Percentiles rank a stretch among this genome's conserved stretches.
phyloP scores from a whole-genome alignment of 2,888 invertebrate species.

The Plagodis dolabraria region DNA sequence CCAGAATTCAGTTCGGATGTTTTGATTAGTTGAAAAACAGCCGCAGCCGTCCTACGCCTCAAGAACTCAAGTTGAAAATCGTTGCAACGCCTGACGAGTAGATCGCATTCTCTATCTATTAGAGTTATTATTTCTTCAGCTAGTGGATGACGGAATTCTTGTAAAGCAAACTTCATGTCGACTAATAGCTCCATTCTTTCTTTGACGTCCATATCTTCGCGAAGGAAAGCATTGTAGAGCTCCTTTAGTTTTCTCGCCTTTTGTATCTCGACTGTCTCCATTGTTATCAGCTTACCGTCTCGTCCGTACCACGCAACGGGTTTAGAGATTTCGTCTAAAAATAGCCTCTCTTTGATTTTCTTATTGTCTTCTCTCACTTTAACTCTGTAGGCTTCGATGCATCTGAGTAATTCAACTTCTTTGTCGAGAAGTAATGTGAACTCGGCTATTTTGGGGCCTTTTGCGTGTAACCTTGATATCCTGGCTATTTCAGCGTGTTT shows the following conservation, averaged over 20 bases:
- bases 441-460: slow-evolving; percentile 89
- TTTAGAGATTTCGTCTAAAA: slow-evolving; percentile 88
- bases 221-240: slow-evolving; percentile 88
- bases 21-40: slow-evolving; percentile 83
- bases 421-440: slow-evolving; percentile 89
- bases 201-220: slow-evolving; percentile 84
- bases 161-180: slow-evolving; percentile 88
- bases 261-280: slow-evolving; percentile 93
- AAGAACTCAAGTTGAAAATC: slow-evolving; percentile 86
- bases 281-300: slow-evolving; percentile 88
- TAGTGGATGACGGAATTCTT: slow-evolving; percentile 83
- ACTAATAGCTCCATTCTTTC: slow-evolving; percentile 89
- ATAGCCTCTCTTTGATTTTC: slow-evolving; percentile 85
- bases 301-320: slow-evolving; percentile 91
- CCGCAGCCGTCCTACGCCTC: slow-evolving; percentile 86
- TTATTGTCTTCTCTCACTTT: slow-evolving; percentile 85
- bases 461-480: slow-evolving; percentile 86
- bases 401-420: slow-evolving; percentile 88
- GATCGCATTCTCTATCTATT: slow-evolving; percentile 89
- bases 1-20: slow-evolving; percentile 85
- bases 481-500: slow-evolving; percentile 86
- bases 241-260: slow-evolving; percentile 90
- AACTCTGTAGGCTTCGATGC: slow-evolving; percentile 88
- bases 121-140: slow-evolving; percentile 86
- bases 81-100: slow-evolving; percentile 87